Percentiles rank a stretch among this genome's conserved stretches.
Evolutionary conservation across 2,113 vertebrate species (phyloP).

Genomic region (Chionis minor): DNA sequence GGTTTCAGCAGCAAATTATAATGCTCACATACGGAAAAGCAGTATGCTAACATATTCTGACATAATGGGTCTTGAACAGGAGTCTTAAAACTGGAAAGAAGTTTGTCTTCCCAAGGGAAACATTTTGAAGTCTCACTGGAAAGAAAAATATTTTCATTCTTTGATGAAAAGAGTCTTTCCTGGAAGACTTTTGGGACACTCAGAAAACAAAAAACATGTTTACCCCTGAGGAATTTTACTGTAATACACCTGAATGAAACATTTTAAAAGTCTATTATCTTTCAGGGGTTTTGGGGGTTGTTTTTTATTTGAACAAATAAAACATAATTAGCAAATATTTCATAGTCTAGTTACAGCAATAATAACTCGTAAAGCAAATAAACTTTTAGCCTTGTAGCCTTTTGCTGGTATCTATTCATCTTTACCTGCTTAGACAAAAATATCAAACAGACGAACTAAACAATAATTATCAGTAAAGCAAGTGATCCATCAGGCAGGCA

Average conservation of each 20-base stretch:
- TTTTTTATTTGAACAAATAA: background rate
- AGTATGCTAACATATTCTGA: background rate
- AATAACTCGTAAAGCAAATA: background rate
- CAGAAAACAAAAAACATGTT: background rate
- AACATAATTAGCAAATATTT: background rate
- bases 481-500: background rate
- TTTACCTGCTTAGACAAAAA: background rate
- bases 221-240: background rate
- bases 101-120: background rate
- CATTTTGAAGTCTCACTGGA: background rate
- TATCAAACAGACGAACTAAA: background rate
- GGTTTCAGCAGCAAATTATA: background rate
- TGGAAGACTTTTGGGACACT: slow-evolving; percentile 2
- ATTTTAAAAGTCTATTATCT: background rate
- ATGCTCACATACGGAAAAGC: background rate
- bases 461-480: background rate
- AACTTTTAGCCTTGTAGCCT: background rate
- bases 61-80: background rate
- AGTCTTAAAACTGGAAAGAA: background rate
- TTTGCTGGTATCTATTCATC: background rate
- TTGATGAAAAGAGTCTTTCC: background rate
- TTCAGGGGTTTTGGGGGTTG: background rate
- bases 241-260: background rate
- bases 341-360: background rate
- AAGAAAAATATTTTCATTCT: slow-evolving; percentile 22